phyloP scores from a whole-genome alignment of 2,797 vertebrate species.

The Pogoniulus pusillus region DNA sequence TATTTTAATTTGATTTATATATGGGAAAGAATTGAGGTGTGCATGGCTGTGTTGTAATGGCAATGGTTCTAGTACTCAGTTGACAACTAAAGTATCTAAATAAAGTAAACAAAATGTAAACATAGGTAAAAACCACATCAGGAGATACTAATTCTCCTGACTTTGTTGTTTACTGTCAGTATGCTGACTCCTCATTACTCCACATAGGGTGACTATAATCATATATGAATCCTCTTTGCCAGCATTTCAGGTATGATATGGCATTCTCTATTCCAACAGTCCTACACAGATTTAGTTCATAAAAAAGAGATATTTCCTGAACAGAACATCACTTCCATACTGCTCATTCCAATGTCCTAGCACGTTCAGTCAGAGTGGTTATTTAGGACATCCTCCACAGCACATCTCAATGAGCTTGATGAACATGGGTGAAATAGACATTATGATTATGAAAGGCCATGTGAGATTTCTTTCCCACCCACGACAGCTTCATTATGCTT shows the following conservation, averaged over 20 bases:
- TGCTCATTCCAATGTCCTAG: background rate
- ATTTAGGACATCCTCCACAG: background rate
- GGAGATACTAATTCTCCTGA: background rate
- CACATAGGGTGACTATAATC: background rate
- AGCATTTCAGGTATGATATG: background rate
- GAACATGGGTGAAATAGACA: background rate
- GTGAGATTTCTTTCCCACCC: background rate
- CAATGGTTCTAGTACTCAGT: background rate
- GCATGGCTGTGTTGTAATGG: background rate
- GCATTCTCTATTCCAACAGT: background rate
- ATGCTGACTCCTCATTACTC: background rate
- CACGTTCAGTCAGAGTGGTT: background rate
- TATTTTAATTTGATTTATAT: background rate
- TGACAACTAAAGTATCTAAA: background rate
- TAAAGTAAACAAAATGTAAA: no score
- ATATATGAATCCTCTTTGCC: background rate
- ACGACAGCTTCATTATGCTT: background rate
- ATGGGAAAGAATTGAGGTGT: background rate
- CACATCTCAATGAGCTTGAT: background rate
- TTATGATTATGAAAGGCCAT: background rate
- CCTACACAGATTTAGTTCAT: background rate
- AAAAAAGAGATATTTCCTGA: background rate
- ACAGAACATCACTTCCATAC: background rate
- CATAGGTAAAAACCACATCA: background rate
- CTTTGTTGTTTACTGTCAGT: background rate